These are phyloP conservation scores for Progne subis DNA, from an alignment of 2,113 vertebrate genomes.

Conservation along the genomic window DNA sequence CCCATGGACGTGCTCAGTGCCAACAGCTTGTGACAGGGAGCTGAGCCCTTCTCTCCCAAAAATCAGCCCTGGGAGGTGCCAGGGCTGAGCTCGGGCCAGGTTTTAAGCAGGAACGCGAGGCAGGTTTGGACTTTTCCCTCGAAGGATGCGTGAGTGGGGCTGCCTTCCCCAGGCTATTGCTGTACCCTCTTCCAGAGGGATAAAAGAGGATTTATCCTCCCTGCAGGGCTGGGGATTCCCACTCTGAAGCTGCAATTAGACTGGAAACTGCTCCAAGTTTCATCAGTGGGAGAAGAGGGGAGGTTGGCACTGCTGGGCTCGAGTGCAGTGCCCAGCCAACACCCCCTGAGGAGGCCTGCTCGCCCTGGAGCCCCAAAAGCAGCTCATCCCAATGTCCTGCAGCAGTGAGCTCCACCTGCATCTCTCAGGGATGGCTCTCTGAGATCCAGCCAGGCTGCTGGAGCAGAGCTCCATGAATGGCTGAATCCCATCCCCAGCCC, in stretches of 20 bases:
- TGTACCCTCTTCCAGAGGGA: neutral
- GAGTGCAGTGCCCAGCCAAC: accelerated
- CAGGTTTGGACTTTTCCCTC: neutral
- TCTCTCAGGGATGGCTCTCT: neutral
- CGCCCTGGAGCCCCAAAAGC: neutral
- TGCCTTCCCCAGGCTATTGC: neutral
- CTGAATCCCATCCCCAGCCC: neutral
- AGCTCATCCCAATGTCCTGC: accelerated
- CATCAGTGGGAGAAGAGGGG: neutral
- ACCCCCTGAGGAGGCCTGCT: neutral
- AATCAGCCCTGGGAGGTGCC: neutral
- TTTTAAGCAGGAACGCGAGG: neutral
- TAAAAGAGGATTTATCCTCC: neutral
- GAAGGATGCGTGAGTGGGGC: accelerated
- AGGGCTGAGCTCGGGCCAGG: neutral
- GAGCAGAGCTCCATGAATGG: neutral
- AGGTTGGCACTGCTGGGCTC: neutral
- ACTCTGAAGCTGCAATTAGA: neutral
- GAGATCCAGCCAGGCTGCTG: neutral
- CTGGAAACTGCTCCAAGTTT: neutral
- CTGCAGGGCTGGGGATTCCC: neutral
- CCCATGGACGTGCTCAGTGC: accelerated
- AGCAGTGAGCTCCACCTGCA: neutral
- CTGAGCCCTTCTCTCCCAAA: neutral
- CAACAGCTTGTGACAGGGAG: neutral